Evolutionary conservation across 2,888 invertebrate genomes (phyloP), one percentile per base, ranked within the genome.

Genomic region (Xylota segnis): DNA sequence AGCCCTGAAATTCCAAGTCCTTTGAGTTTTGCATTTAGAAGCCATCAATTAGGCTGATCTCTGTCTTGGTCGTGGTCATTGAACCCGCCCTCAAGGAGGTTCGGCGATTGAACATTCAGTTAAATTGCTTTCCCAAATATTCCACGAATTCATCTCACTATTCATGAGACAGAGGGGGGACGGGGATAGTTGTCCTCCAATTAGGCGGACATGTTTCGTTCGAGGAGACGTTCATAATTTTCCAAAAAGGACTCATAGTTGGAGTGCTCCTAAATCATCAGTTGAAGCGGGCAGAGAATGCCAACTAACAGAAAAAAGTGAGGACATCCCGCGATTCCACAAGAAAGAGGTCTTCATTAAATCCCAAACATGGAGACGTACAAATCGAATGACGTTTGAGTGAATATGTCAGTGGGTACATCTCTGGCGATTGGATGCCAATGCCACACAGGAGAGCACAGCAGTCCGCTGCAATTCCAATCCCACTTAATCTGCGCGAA

Each of bases 301-400:
- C 34, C 66, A 68, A 66, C 1, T 14, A 29, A n/a, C 18, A 43
- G 7, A 72, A 59, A 68, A 68, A 56, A 75, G 70, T 70, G 83
- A 75, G 75, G 84, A 84, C 84, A 83, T 68, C 74, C 63, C 63
- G 61, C 77, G 34, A 70, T 74, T 79, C 61, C 59, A 34, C 66
- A 74, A 63, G 58, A 74, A 68, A 71, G 81, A 84, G 75, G 50
- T 84, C 84, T 84, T 84, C 81, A 84, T 84, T 84, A 84, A 81
- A 75, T 52, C 52, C 66, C 79, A 45, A 79, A 84, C 75, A 79
- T 56, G 75, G 74, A 65, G 52, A 81, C 70, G 70, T 71, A 81
- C 84, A 81, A 65, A 79, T 78, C 75, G 75, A 84, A 81, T 71
- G 81, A 84, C 81, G 84, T 81, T 66, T 84, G 84, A 81, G 81